Evolutionary conservation across 2,797 vertebrate species (phyloP), one percentile per base, ranked within the genome.

Genomic region (Lateolabrax maculatus): DNA sequence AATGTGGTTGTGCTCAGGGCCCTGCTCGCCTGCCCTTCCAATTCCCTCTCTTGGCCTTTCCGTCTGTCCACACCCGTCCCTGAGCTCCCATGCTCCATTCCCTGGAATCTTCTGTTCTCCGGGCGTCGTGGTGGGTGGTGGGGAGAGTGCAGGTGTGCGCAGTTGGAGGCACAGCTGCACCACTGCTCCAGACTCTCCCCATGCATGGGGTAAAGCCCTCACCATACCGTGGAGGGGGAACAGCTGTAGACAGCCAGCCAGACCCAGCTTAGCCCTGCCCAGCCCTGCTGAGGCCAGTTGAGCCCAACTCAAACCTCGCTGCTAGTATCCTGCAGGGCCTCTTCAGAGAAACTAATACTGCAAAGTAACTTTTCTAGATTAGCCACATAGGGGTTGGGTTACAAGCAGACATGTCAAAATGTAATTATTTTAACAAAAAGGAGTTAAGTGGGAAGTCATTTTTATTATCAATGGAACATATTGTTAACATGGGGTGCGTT

Each of bases 161-260:
- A 94, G 93, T 95, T 94, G 94, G 92, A 94, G 55, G 81, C 93
- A 92, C 95, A 94, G 95, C 95, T 95, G 94, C 93, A 84, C 71
- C 57, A 39, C 81, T 70, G 86, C 85, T 90, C 90, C 92, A 92
- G 94, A 93, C 92, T 75, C 87, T 90, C 85, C 77, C 83, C 82
- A 56, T 71, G 77, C 82, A 87, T 63, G 87, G 86, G 87, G 92
- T 90, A 89, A 91, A 94, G 90, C 90, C 89, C 87, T 91, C 83
- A 84, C 90, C 91, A 85, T 86, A 89, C 83, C 58, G 46, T 52
- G 83, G 72, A 72, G 80, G 89, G n/a, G 89, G 86, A 93, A 95
- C 95, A 96, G 95, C 94, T 95, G 95, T 92, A 86, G 89, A 86
- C 91, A 80, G 81, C 65, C 86, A 85, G 84, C 80, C 89, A 93